A percentile compares a stretch with the other conserved stretches of the same genome.
phyloP scores from a whole-genome alignment of 1,140 invertebrate species.

The Plodia interpunctella region DNA sequence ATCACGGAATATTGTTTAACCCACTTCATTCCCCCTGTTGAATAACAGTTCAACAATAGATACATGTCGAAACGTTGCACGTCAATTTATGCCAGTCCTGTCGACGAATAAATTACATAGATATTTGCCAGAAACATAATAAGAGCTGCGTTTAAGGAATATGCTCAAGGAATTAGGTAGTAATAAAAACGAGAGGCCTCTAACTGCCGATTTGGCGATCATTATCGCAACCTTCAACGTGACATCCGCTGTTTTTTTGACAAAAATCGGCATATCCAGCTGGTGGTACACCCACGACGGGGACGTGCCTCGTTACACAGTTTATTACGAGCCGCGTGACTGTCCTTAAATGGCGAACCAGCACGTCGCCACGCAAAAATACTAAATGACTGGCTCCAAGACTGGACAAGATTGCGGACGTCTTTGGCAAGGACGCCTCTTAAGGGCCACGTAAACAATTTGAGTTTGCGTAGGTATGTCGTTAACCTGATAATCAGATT shows the following conservation, averaged over 20 bases:
- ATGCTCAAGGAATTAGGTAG: conserved; percentile 10
- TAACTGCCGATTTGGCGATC: conserved; percentile 24
- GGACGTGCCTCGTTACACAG: conserved; percentile 41
- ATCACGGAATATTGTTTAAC: conserved; percentile 43
- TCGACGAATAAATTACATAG: background rate
- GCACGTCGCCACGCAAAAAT: conserved; percentile 22
- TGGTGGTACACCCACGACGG: conserved; percentile 49
- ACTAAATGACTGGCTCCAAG: conserved; percentile 22
- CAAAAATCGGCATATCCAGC: conserved; percentile 46
- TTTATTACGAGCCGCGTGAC: conserved; percentile 25
- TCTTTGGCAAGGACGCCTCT: conserved; percentile 16
- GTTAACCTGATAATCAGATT: conserved; percentile 1
- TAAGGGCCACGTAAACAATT: conserved; percentile 3
- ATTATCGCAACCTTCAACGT: conserved; percentile 36
- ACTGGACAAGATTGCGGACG: conserved; percentile 22
- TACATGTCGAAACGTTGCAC: background rate
- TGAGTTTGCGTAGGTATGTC: background rate
- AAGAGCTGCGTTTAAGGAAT: background rate
- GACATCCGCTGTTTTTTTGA: conserved; percentile 41
- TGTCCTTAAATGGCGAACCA: conserved; percentile 1
- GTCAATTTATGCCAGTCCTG: background rate
- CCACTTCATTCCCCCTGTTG: background rate
- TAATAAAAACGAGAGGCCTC: conserved; percentile 16
- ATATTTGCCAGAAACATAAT: background rate
- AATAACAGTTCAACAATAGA: background rate